These are phyloP conservation scores for Graptemys geographica DNA, from an alignment of 2,797 vertebrate genomes.

Conservation along the genomic window DNA sequence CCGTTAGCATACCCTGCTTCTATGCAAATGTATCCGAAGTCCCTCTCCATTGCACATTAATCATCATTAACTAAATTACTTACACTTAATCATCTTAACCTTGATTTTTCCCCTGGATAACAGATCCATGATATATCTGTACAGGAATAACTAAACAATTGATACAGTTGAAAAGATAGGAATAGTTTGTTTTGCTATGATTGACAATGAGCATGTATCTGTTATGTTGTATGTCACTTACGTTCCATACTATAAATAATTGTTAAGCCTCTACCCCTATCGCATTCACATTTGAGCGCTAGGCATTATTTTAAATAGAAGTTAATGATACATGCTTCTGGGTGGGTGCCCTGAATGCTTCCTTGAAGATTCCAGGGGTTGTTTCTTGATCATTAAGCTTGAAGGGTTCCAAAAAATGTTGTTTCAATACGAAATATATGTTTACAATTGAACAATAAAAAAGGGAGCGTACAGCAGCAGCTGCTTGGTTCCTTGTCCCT, in stretches of 20 bases:
- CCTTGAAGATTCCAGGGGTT: background rate
- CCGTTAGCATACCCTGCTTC: background rate
- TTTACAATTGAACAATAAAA: background rate
- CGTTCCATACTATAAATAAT: constrained; percentile 31
- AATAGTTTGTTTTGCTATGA: constrained; percentile 65
- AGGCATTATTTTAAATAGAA: background rate
- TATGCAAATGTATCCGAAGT: constrained; percentile 48
- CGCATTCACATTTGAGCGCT: background rate
- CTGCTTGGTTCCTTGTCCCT: background rate
- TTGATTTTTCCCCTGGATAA: constrained; percentile 64
- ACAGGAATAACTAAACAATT: constrained; percentile 59
- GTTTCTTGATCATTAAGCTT: background rate
- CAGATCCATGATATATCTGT: constrained; percentile 38
- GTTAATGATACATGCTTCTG: background rate
- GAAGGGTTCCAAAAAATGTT: rapidly evolving
- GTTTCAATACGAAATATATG: background rate
- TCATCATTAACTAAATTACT: constrained; percentile 72
- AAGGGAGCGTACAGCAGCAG: background rate
- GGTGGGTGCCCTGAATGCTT: background rate
- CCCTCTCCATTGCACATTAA: constrained; percentile 54
- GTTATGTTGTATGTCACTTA: constrained; percentile 6
- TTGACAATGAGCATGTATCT: constrained; percentile 50
- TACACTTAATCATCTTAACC: constrained; percentile 72
- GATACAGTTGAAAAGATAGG: constrained; percentile 58
- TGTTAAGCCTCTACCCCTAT: background rate